Evolutionary conservation across 1,140 invertebrate genomes (phyloP).

Genomic region (Aleiodes sp.): DNA sequence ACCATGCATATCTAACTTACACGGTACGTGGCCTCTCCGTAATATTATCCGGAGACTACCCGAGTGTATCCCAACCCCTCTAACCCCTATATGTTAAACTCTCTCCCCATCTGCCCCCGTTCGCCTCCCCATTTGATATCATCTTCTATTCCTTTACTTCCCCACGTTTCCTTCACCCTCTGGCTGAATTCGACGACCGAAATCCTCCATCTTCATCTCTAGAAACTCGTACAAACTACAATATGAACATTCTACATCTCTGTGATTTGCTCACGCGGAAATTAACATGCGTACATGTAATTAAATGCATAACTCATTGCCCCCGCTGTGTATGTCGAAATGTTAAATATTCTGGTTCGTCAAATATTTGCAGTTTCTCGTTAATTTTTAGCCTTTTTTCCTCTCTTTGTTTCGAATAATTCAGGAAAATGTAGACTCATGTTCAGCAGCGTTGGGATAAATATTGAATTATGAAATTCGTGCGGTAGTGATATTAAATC

Average conservation of each 20-base stretch:
- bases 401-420: neutral
- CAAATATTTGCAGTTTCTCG: neutral
- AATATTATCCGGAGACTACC: conserved; percentile 14
- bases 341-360: neutral
- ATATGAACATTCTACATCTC: neutral
- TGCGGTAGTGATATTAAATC: too few relatives aligned
- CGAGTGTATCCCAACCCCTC: conserved; percentile 1
- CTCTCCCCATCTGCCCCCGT: neutral
- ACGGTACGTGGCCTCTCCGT: neutral
- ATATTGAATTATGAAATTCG: too few relatives aligned
- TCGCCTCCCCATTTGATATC: neutral
- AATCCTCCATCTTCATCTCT: neutral
- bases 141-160: too few relatives aligned
- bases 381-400: neutral
- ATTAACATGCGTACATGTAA: conserved; percentile 14
- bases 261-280: conserved; percentile 16
- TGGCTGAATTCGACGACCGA: neutral
- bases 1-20: conserved; percentile 54
- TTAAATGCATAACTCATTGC: conserved; percentile 14
- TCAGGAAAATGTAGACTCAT: neutral
- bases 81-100: conserved; percentile 2
- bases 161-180: too few relatives aligned
- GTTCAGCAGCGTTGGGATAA: too few relatives aligned
- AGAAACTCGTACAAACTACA: neutral
- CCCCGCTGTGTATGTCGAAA: too few relatives aligned